phyloP scores from a whole-genome alignment of 2,888 invertebrate genomes.

The Hyles lineata region DNA sequence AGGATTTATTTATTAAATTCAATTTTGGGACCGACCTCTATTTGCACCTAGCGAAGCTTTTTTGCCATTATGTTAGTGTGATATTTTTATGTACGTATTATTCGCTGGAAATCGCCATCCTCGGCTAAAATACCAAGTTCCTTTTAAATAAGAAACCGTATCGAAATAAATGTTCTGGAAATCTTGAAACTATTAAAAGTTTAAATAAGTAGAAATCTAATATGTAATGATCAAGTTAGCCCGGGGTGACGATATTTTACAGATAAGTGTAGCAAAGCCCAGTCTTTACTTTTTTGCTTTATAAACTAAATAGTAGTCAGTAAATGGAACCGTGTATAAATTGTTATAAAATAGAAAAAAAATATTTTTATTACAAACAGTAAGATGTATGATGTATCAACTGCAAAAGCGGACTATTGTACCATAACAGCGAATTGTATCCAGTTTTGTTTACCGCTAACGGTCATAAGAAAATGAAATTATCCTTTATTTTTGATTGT shows the following conservation, averaged over 20 bases:
- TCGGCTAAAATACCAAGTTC: slow-evolving; percentile 20
- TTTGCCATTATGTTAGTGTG: slow-evolving; percentile 18
- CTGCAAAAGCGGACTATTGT: not conserved
- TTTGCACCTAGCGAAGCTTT: slow-evolving; percentile 4
- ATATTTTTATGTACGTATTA: slow-evolving; percentile 7
- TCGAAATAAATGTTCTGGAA: slow-evolving; percentile 4
- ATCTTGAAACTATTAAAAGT: not conserved
- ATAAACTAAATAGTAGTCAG: slow-evolving; percentile 16
- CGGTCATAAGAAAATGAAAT: slow-evolving; percentile 51
- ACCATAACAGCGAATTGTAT: slow-evolving; percentile 15
- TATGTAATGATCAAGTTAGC: slow-evolving; percentile 7
- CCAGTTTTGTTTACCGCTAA: slow-evolving; percentile 14
- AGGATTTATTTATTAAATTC: slow-evolving; percentile 2
- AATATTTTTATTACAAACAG: slow-evolving; percentile 25
- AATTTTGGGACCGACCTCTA: slow-evolving; percentile 21
- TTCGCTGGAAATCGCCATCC: slow-evolving; percentile 18
- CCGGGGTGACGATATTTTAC: slow-evolving; percentile 27
- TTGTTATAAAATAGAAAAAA: slow-evolving; percentile 26
- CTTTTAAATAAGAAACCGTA: slow-evolving; percentile 17
- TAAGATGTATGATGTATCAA: slow-evolving; percentile 17
- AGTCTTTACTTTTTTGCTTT: slow-evolving; percentile 13
- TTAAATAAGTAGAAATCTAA: slow-evolving; percentile 4
- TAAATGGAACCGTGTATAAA: slow-evolving; percentile 22
- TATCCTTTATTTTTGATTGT: slow-evolving; percentile 57
- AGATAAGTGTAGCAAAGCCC: slow-evolving; percentile 2